phyloP scores from a whole-genome alignment of 2,888 invertebrate genomes.

The Chrysina gloriosa region DNA sequence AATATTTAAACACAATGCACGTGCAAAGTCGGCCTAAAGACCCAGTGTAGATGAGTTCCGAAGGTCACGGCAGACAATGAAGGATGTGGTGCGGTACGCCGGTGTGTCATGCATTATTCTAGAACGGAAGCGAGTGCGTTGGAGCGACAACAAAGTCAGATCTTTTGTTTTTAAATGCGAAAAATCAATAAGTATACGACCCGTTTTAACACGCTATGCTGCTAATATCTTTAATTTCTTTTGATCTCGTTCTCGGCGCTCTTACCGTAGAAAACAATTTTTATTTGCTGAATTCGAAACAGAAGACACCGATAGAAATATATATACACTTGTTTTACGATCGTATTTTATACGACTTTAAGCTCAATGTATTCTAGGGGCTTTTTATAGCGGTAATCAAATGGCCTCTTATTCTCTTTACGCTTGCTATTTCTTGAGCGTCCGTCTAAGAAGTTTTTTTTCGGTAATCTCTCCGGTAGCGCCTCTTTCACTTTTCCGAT shows the following conservation, averaged over 20 bases:
- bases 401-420: too few species aligned
- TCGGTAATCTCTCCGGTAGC: not conserved
- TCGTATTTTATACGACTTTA: too few species aligned
- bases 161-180: constrained; percentile 23
- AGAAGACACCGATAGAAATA: too few species aligned
- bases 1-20: constrained; percentile 31
- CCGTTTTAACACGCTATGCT: not conserved
- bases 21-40: constrained; percentile 31
- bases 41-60: constrained; percentile 33
- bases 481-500: not conserved
- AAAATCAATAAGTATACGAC: constrained; percentile 32
- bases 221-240: not conserved
- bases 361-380: too few species aligned
- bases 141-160: constrained; percentile 33
- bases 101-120: not conserved
- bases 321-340: too few species aligned
- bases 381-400: too few species aligned
- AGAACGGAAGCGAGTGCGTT: constrained; percentile 10
- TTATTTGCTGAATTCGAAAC: too few species aligned
- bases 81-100: constrained; percentile 11
- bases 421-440: too few species aligned
- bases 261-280: too few species aligned
- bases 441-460: too few species aligned
- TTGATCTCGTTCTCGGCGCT: not conserved
- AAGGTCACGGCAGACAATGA: constrained; percentile 25